Evolutionary conservation across 2,797 vertebrate species (phyloP), one percentile per base, ranked within the genome.

Genomic region (Hypotaenidia philippensis): DNA sequence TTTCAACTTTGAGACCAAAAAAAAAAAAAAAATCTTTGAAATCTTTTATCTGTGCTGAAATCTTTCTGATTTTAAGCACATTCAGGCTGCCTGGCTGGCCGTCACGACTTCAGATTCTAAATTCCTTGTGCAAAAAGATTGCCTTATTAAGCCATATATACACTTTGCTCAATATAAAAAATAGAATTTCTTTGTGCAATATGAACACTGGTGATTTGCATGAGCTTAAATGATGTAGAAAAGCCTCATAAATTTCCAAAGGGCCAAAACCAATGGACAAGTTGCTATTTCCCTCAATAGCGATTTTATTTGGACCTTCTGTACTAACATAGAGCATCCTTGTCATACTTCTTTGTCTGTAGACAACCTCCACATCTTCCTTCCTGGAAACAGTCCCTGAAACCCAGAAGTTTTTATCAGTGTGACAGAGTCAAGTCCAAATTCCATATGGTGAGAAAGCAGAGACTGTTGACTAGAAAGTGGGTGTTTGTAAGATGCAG

Each of bases 401-500:
- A 94, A 57, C 55, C 32, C 2, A 4, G n/a, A 68, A 68, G 23
- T 23, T 69, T 60, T 91, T 84, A 57, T 90, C 74, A 76, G n/a
- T 36, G 38, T 49, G 40, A 85, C 87, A 71, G 96, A 93, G 45
- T 68, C 69, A 78, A 90, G 72, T 36, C 71, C 12, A 52, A 92
- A 71, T 97, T 92, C 96, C 90, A 76, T 91, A 89, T 53, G 53
- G 56, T 61, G 83, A 91, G 87, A 74, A 68, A 91, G 53, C 81
- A 77, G 63, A 76, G 63, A 86, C 64, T 74, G 83, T 82, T 95
- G 64, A 88, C 79, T 72, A 94, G 94, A 96, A 94, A 91, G 76
- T 66, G 55, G 36, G 23, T 94, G 79, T 97, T 97, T 97, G 94
- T 97, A 93, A 97, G 97, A 96, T 90, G 94, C 83, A 86, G 85